Base-by-base conservation (phyloP, 2,888 invertebrate species). In the Pristionchus exspectatus region DNA sequence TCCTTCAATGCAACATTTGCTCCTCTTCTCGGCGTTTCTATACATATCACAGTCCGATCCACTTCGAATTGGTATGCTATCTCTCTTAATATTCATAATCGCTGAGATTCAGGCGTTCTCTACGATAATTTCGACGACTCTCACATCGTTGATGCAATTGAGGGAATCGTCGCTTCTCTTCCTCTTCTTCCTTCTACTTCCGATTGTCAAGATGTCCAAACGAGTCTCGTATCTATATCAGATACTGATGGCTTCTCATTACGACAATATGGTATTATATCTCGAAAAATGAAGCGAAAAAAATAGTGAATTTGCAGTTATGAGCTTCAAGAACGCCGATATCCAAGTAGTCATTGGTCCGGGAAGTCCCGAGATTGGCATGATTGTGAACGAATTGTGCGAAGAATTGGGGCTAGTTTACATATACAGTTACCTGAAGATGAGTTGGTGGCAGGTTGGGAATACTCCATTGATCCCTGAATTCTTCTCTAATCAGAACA, bases 321-420 rank as follows among this genome's bases (percentile, higher is more conserved):
- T 91, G 66, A 89, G 89, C 16, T 72, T 92, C 2, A 89, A 91
- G 3, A 83, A 87, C 16, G 89, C 91, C 2, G 92, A 91, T n/a
- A 90, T 93, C 2, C 87, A 90, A 7, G 90, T 92, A 5, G 89
- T 93, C 5, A 92, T 93, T 84, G 93, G 93, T 12, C 92, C 92
- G 1, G 91, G 91, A 27, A 90, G 91, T 74, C 59, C 91, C 2
- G 91, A 92, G 85, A 84, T 88, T 27, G 92, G 92, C 0, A 83
- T 87, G 16, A 91, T 93, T n/a, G 90, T 93, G n/a, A 92, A 93
- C 69, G 90, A 89, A 16, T 89, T 92, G 74, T 92, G 92, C 72
- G 91, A 90, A 4, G 93, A 93, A 69, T 77, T 92, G 24, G 91
- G 91, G 21, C 90, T 93, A 7, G 56, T 91, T 0, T 92, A 92